Percentiles rank a stretch among this genome's conserved stretches.
Evolutionary conservation across 2,113 vertebrate species (phyloP).

Genomic region (Felis chaus): DNA sequence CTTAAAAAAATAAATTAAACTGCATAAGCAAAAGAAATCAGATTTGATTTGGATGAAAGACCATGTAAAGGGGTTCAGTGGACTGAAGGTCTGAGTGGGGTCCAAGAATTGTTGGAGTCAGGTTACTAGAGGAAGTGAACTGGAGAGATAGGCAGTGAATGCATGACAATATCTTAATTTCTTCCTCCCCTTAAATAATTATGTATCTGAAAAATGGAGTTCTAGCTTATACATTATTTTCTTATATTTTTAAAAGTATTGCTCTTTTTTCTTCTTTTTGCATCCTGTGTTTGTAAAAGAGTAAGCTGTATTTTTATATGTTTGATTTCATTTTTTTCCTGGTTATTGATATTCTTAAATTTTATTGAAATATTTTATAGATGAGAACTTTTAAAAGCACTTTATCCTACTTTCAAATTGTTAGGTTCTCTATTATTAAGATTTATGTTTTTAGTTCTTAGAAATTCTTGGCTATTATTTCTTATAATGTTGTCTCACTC

Average conservation of each 20-base stretch:
- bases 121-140: no score
- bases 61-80: neutral
- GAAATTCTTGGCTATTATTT: neutral
- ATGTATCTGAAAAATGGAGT: neutral
- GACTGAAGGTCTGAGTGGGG: neutral
- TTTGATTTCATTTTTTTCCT: neutral
- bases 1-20: no score
- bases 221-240: neutral
- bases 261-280: neutral
- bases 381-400: neutral
- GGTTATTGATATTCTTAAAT: neutral
- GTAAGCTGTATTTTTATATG: neutral
- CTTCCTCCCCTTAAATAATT: neutral
- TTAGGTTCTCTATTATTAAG: neutral
- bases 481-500: neutral
- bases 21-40: neutral
- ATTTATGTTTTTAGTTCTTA: neutral
- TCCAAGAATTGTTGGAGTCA: neutral
- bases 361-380: neutral
- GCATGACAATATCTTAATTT: neutral
- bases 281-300: neutral
- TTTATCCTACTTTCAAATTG: neutral
- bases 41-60: neutral
- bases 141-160: neutral
- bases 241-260: neutral